Base-by-base conservation (phyloP, 1,140 invertebrate genomes). In the Drosophila paulistorum region DNA sequence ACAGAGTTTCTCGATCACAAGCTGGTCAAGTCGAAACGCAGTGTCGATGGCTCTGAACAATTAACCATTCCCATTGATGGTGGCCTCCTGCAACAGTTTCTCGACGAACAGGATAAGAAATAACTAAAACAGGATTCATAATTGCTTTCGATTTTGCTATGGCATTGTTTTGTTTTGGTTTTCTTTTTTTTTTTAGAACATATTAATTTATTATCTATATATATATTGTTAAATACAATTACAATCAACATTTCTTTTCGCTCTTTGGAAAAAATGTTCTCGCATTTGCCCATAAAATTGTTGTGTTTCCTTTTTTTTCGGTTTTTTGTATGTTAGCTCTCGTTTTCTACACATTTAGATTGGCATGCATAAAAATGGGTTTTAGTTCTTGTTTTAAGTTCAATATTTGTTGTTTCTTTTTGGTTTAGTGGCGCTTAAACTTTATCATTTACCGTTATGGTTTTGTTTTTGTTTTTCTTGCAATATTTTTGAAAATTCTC, bases 1-100 rank as follows among this genome's bases (percentile, higher is more conserved):
- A 98, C 96, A 1, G 98, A 99, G 93, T 99, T 98, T 92, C 93
- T 96, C 54, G 98, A 99, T 93, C 98, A 99, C 92, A 97, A 98
- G 91, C 93, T 99, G 60, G 94, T 98, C 0, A 96, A 95, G 92
- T 95, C 94, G 14, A 96, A 96, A 86, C 95, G 96, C 77, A 96
- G 94, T 63, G 92, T 93, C 13, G 97, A 98, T 92, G 97, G 97
- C 37, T 94, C 94, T 54, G 97, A 98, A 91, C 95, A 96, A 85
- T 92, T 98, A 9, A 84, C 94, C 4, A 97, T 98, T 91, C 96
- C 97, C 7, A 94, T 98, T 42, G 95, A 96, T 79, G 94, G 94
- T 79, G 81, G 89, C 20, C 93, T 97, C 17, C 90, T 98, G 51
- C 94, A 96, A 87, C 96, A 97, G 83, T 98, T 98, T 92, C 84